Conservation (phyloP, 2,797 vertebrate species). For the Dipus sagitta region DNA sequence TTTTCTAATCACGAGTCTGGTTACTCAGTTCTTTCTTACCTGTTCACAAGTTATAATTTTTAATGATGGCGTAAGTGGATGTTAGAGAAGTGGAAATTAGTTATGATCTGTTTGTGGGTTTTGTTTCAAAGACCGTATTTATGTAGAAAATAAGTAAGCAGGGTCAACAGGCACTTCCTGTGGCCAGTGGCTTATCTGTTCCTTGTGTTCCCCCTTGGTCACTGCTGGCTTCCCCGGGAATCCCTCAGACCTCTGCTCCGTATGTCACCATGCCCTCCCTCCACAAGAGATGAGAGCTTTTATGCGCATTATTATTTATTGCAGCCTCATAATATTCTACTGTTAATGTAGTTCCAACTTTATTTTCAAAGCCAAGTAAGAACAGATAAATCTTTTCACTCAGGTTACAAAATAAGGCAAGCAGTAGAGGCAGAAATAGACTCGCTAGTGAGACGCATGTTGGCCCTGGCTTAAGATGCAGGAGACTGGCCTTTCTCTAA, state of each 20-base stretch:
- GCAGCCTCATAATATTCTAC: slow-evolving; percentile 22
- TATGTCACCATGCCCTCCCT: slow-evolving; percentile 1
- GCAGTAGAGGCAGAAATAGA: slow-evolving; percentile 50
- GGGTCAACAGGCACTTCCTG: slow-evolving; percentile 53
- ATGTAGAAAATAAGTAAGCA: slow-evolving; percentile 70
- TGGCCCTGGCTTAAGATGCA: slow-evolving; percentile 34
- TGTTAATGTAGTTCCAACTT: slow-evolving; percentile 27
- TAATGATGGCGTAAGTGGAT: slow-evolving; percentile 47
- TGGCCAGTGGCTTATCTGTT: slow-evolving; percentile 34
- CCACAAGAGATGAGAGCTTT: slow-evolving; percentile 53
- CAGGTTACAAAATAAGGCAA: slow-evolving; percentile 42
- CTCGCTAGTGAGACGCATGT: slow-evolving; percentile 41
- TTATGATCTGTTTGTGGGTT: slow-evolving; percentile 65
- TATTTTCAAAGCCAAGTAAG: slow-evolving; percentile 61
- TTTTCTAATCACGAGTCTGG: slow-evolving; percentile 63
- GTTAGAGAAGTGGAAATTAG: slow-evolving; percentile 66
- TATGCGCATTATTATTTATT: slow-evolving; percentile 63
- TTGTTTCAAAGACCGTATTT: slow-evolving; percentile 76
- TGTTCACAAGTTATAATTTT: slow-evolving; percentile 66
- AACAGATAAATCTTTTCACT: slow-evolving; percentile 65
- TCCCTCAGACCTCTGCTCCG: slow-evolving; percentile 22
- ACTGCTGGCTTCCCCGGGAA: neutral
- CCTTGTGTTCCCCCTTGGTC: slow-evolving; percentile 18
- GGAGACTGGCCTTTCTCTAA: slow-evolving; percentile 58
- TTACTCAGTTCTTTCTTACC: slow-evolving; percentile 51